Evolutionary conservation across 2,113 vertebrate genomes (phyloP), one percentile per base, ranked within the genome.

Genomic region (Pontoporia blainvillei): DNA sequence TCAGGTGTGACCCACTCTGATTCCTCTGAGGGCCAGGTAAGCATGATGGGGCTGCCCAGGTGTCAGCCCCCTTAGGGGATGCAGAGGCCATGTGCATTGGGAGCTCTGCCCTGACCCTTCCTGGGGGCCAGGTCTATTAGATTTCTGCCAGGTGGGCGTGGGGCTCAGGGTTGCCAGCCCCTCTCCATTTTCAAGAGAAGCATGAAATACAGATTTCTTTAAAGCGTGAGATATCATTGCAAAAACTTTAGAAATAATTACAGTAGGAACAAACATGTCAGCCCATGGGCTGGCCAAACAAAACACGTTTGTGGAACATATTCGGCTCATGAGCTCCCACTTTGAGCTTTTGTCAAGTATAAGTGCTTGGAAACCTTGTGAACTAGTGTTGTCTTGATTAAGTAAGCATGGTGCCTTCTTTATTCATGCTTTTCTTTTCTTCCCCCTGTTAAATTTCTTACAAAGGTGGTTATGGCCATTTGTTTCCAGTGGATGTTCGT

Each of bases 221-320:
- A 67, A 25, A 81, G 69, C 81, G 25, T 29, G 36, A 64, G 66
- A 36, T 94, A 21, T 36, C 69, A 67, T 62, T 96, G 71, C 10
- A 82, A 87, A 93, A 85, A 71, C 25, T 92, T 93, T 94, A 69
- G 71, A 93, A 91, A 86, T 81, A 93, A 89, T 66, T 85, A 89
- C 72, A 83, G 82, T 90, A 41, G 96, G 93, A 86, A 72, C 59
- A 72, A 69, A 86, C 0, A 0, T 23, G n/a, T 86, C 46, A 93
- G 46, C 15, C 41, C 6, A 11, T 9, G 9, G 29, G 29, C 23
- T 64, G 44, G 36, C 34, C 86, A 92, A 87, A 72, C 49, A 52
- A 76, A 92, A 81, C 25, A 59, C 1, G 0, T 79, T 78, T 72
- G 61, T 73, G 78, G 31, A 64, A 96, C 4, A 3, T 59, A 81